phyloP scores from a whole-genome alignment of 2,797 vertebrate species.

The Silurus aristotelis region DNA sequence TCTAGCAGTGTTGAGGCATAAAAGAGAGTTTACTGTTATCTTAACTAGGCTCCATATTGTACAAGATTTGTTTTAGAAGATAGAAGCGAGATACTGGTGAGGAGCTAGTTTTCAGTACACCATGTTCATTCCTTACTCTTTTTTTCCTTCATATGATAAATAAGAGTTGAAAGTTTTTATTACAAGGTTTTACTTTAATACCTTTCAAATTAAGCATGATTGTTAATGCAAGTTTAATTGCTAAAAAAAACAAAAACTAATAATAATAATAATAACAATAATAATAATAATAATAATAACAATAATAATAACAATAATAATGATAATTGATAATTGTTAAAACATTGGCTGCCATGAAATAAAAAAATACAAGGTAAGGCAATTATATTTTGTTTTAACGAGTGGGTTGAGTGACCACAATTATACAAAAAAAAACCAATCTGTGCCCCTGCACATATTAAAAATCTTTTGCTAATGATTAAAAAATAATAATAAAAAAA shows the following conservation, averaged over 20 bases:
- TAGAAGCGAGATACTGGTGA: not conserved
- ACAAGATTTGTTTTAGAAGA: not conserved
- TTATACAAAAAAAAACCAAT: slow-evolving; percentile 6
- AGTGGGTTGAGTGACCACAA: not conserved
- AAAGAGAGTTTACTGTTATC: not conserved
- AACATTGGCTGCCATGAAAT: not conserved
- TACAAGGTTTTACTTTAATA: not conserved
- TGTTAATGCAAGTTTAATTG: not conserved
- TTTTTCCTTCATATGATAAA: not conserved
- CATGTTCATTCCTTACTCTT: not conserved
- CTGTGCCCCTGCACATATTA: not conserved
- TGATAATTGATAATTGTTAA: not conserved
- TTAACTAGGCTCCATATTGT: not conserved
- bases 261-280: too few relatives aligned
- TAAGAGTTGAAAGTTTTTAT: not conserved
- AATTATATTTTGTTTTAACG: not conserved
- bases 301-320: too few relatives aligned
- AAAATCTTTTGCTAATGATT: not conserved
- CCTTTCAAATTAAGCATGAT: not conserved
- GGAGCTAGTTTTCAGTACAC: not conserved
- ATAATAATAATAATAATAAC: too few relatives aligned
- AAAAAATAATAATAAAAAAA: too few relatives aligned
- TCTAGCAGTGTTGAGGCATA: not conserved
- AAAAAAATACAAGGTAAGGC: not conserved
- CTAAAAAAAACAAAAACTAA: not conserved